Conservation (phyloP, 92 coral and sea anemone species). For the Actinernus sp. region DNA sequence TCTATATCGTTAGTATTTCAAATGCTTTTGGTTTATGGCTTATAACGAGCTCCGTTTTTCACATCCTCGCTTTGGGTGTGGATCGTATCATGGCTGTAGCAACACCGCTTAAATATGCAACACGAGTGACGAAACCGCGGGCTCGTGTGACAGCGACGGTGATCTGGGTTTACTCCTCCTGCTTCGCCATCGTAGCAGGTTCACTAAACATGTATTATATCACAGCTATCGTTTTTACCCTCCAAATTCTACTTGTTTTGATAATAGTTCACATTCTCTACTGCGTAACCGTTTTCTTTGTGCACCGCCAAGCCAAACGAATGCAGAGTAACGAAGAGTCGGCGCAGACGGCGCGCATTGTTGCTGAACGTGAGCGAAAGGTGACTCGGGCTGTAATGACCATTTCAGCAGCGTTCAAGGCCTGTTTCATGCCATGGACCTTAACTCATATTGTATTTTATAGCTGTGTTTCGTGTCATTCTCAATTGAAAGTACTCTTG, state of each 20-base stretch:
- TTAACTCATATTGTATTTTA: neutral
- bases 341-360: neutral
- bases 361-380: slow-evolving; percentile 2
- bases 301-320: neutral
- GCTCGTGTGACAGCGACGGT: neutral
- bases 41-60: neutral
- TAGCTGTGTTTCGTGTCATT: neutral
- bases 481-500: neutral
- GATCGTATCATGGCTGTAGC: neutral
- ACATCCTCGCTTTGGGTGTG: neutral
- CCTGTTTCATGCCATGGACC: neutral
- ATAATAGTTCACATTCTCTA: neutral
- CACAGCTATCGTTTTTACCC: neutral
- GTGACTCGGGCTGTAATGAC: slow-evolving; percentile 4
- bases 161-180: neutral
- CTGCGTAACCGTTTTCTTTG: neutral
- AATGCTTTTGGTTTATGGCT: too few species aligned
- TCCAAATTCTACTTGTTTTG: neutral
- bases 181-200: neutral
- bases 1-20: too few species aligned
- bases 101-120: neutral
- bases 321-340: neutral
- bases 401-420: neutral
- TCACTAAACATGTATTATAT: neutral
- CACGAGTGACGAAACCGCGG: neutral